Evolutionary conservation across 2,888 invertebrate genomes (phyloP).

Genomic region (Pantelozetes paolii): DNA sequence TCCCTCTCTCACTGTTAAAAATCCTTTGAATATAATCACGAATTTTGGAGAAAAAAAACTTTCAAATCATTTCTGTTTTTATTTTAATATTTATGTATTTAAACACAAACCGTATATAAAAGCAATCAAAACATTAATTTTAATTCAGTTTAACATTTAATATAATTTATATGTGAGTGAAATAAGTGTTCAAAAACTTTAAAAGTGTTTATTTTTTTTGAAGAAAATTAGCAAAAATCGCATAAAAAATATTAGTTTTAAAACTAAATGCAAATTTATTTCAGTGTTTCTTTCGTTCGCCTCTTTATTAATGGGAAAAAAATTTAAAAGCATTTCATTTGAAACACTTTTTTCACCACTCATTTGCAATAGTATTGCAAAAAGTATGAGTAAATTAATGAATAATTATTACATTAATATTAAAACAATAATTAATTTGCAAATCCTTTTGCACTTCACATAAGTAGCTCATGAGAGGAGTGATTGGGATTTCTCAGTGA

Average conservation of each 20-base stretch:
- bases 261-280: constrained; percentile 2
- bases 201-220: background rate
- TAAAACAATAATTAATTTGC: constrained; percentile 25
- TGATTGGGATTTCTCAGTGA: background rate
- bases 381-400: background rate
- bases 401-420: constrained; percentile 15
- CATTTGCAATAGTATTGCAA: background rate
- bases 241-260: background rate
- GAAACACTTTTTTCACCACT: background rate
- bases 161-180: background rate
- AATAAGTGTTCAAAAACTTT: background rate
- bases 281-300: background rate
- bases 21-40: no score
- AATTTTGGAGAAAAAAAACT: no score
- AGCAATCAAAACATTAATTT: background rate
- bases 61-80: no score
- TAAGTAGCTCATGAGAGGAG: constrained; percentile 15
- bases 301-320: background rate
- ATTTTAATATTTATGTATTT: no score
- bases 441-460: background rate
- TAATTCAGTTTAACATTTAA: background rate
- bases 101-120: background rate
- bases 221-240: no score
- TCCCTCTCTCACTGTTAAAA: no score
- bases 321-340: constrained; percentile 2